phyloP scores from a whole-genome alignment of 2,888 invertebrate species.

The Leucania comma region DNA sequence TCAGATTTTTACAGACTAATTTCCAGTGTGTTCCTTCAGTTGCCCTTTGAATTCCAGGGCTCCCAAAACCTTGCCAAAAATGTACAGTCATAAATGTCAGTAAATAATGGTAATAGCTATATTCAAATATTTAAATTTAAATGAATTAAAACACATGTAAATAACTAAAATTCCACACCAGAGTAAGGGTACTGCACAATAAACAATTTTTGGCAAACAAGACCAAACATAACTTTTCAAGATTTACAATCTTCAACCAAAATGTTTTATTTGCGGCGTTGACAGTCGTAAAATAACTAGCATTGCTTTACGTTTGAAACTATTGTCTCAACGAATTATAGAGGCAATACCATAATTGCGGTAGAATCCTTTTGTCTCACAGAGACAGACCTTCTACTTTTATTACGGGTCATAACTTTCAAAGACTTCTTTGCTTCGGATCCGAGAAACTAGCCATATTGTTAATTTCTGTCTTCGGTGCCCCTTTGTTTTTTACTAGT shows the following conservation, averaged over 20 bases:
- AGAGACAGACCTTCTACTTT: constrained; percentile 73
- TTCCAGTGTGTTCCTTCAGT: too few relatives aligned
- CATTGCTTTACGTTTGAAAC: constrained; percentile 71
- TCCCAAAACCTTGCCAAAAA: too few relatives aligned
- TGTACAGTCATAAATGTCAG: too few relatives aligned
- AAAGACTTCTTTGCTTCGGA: constrained; percentile 75
- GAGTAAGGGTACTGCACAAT: constrained; percentile 40
- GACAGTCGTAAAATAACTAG: constrained; percentile 80
- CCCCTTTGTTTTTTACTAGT: constrained; percentile 73
- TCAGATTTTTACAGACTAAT: too few relatives aligned
- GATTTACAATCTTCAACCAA: constrained; percentile 73
- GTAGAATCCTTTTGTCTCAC: constrained; percentile 81
- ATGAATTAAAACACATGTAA: neutral
- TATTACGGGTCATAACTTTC: constrained; percentile 78
- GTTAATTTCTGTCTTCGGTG: constrained; percentile 73
- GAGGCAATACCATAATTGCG: constrained; percentile 84
- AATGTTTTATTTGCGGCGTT: constrained; percentile 81
- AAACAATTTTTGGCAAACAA: constrained; percentile 63
- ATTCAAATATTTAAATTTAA: neutral
- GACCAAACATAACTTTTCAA: constrained; percentile 66
- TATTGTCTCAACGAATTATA: constrained; percentile 81
- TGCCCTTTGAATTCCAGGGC: too few relatives aligned
- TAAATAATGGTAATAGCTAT: neutral
- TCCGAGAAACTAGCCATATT: constrained; percentile 76
- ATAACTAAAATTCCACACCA: constrained; percentile 14